Evolutionary conservation across 2,888 invertebrate genomes (phyloP).

Genomic region (Tenthredo scrophulariae): DNA sequence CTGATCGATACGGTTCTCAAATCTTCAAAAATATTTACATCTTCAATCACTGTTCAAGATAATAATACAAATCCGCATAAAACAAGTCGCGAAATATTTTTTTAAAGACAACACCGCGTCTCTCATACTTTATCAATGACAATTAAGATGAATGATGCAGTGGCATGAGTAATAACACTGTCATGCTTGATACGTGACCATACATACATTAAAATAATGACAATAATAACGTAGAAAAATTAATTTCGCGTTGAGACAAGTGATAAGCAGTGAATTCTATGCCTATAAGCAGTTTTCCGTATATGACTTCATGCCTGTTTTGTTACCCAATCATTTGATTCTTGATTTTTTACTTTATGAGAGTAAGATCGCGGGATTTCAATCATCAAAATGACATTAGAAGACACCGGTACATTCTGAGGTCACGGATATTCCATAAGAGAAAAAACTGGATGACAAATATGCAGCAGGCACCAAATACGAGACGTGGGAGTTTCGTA

Average conservation of each 20-base stretch:
- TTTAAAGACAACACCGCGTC: conserved; percentile 21
- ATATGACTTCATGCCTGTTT: neutral
- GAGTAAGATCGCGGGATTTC: neutral
- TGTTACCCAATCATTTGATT: neutral
- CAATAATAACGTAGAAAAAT: neutral
- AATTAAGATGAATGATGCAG: conserved; percentile 32
- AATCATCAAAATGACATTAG: neutral
- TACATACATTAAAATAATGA: neutral
- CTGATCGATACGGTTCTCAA: neutral
- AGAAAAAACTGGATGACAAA: neutral
- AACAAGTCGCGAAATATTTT: neutral
- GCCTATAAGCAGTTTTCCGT: neutral
- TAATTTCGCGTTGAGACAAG: neutral
- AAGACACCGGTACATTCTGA: neutral
- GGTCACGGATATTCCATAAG: neutral
- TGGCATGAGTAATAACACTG: conserved; percentile 17
- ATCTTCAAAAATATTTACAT: neutral
- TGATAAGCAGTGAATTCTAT: neutral
- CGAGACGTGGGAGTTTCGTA: conserved; percentile 31
- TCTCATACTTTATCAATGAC: conserved; percentile 35
- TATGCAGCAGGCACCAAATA: neutral
- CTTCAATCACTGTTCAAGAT: neutral
- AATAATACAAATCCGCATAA: neutral
- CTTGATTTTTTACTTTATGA: neutral
- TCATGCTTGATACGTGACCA: conserved; percentile 22